A percentile compares a stretch with the other conserved stretches of the same genome.
Evolutionary conservation across 2,797 vertebrate genomes (phyloP).

Genomic region (Gallinago solitaria): DNA sequence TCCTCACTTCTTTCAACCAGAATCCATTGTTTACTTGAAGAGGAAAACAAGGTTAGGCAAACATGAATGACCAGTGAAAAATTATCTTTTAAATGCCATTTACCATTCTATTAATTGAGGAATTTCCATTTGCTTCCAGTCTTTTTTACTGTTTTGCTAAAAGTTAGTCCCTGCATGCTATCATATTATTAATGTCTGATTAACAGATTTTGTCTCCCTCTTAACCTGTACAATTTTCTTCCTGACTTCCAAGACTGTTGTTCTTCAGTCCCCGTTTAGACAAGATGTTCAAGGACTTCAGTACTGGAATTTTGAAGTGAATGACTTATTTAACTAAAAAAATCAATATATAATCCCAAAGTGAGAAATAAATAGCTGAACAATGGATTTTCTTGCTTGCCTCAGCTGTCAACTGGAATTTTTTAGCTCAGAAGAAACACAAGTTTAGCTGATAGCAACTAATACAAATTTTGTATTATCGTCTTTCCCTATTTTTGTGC

Average conservation of each 20-base stretch:
- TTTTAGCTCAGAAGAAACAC: background rate
- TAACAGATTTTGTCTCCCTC: background rate
- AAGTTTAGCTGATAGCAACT: conserved; percentile 4
- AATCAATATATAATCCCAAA: background rate
- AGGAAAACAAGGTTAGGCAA: background rate
- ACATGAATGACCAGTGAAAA: background rate
- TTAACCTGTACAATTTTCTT: background rate
- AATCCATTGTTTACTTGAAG: background rate
- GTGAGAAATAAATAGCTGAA: background rate
- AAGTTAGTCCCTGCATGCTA: background rate
- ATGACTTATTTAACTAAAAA: background rate
- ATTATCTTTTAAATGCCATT: background rate
- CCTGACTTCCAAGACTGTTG: background rate
- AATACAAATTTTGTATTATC: conserved; percentile 19
- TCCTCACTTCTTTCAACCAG: background rate
- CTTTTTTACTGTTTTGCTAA: background rate
- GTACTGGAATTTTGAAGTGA: background rate
- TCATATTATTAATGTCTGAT: background rate
- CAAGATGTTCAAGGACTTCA: background rate
- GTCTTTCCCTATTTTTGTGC: conserved; percentile 25
- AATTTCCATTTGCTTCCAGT: background rate
- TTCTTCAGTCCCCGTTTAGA: background rate
- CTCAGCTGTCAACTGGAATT: background rate
- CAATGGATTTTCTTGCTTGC: background rate
- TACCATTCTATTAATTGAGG: background rate